phyloP scores from a whole-genome alignment of 1,140 invertebrate genomes.

The Zaprionus ghesquierei region DNA sequence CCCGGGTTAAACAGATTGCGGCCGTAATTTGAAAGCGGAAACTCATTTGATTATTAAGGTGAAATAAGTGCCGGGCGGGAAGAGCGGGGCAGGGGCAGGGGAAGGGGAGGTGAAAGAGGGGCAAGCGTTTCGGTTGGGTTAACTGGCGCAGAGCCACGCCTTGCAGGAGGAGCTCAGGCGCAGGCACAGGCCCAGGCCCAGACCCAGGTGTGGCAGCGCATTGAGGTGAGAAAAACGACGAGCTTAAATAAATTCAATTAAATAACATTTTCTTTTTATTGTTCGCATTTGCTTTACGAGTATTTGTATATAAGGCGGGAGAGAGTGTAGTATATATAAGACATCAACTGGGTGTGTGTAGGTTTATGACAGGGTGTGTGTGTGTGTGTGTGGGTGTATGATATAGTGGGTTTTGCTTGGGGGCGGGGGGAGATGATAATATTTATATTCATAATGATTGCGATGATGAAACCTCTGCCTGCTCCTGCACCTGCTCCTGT shows the following conservation, averaged over 20 bases:
- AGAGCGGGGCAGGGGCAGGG: background rate
- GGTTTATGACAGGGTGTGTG: slow-evolving; percentile 1
- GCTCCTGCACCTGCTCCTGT: background rate
- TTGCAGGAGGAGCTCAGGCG: too few species aligned
- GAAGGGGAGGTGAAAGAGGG: background rate
- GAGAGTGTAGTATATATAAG: slow-evolving; percentile 6
- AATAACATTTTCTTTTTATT: slow-evolving; percentile 81
- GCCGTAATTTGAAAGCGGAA: slow-evolving; percentile 78
- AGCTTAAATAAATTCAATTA: slow-evolving; percentile 81
- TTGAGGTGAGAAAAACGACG: slow-evolving; percentile 67
- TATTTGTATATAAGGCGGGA: slow-evolving; percentile 46
- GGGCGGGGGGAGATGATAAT: slow-evolving; percentile 40
- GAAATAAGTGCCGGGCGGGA: slow-evolving; percentile 67
- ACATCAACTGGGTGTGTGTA: slow-evolving; percentile 22
- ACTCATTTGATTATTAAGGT: slow-evolving; percentile 81
- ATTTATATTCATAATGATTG: slow-evolving; percentile 55
- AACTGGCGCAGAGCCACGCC: background rate
- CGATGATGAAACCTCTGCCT: slow-evolving; percentile 54
- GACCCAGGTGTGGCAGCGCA: slow-evolving; percentile 31
- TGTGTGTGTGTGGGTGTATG: slow-evolving; percentile 18
- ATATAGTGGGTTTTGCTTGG: background rate
- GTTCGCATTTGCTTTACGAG: slow-evolving; percentile 67
- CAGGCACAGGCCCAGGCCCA: too few species aligned
- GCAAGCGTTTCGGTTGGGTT: slow-evolving; percentile 2
- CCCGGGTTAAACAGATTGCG: slow-evolving; percentile 75